Evolutionary conservation across 2,888 invertebrate species (phyloP).

Genomic region (Dione vanillae): DNA sequence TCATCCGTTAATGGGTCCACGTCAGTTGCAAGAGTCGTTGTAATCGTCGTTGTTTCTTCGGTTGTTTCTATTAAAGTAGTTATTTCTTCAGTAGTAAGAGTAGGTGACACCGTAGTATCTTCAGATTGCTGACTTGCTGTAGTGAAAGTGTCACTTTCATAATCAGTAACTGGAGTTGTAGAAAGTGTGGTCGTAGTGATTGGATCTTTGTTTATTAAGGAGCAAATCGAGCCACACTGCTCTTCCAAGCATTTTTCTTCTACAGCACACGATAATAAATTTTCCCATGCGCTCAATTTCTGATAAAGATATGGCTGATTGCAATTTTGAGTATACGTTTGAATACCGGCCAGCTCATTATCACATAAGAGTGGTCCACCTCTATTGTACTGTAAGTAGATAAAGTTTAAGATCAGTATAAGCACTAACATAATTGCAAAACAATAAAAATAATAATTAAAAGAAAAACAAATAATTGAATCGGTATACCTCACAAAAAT

Average conservation of each 20-base stretch:
- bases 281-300: conserved; percentile 63
- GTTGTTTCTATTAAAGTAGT: conserved; percentile 19
- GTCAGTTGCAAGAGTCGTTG: conserved; percentile 28
- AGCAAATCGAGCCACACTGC: conserved; percentile 61
- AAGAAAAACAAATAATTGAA: conserved; percentile 7
- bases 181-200: conserved; percentile 10
- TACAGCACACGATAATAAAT: conserved; percentile 65
- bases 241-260: conserved; percentile 63
- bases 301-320: conserved; percentile 71
- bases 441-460: not conserved
- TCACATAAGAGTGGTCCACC: conserved; percentile 76
- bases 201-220: conserved; percentile 64
- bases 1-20: conserved; percentile 23
- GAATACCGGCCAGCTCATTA: conserved; percentile 64
- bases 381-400: conserved; percentile 65
- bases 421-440: not conserved
- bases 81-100: conserved; percentile 23
- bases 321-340: conserved; percentile 72
- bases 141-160: conserved; percentile 1
- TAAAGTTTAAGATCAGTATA: not conserved
- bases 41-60: too few relatives aligned
- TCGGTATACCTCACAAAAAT: conserved; percentile 64
- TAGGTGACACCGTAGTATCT: conserved; percentile 6
- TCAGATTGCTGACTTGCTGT: conserved; percentile 9
- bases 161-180: not conserved